These are phyloP conservation scores for Ylistrum balloti DNA, from an alignment of 1,140 invertebrate species.

Conservation along the genomic window DNA sequence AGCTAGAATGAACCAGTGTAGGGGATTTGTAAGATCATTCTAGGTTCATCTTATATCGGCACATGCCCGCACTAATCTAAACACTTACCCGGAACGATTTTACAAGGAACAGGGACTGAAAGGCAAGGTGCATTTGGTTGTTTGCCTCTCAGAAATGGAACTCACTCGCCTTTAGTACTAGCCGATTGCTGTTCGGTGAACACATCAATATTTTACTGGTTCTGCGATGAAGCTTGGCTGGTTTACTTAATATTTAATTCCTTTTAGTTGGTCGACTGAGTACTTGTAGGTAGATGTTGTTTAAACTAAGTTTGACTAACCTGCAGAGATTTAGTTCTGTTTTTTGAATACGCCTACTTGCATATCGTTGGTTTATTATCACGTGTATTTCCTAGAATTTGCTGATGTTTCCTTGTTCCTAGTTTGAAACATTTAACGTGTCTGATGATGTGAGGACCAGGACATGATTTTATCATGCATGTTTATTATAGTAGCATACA, in stretches of 20 bases:
- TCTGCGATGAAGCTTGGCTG: not conserved
- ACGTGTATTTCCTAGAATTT: conserved; percentile 1
- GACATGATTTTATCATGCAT: not conserved
- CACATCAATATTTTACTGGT: not conserved
- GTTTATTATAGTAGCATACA: conserved; percentile 21
- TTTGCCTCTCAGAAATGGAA: conserved; percentile 33
- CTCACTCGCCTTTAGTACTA: not conserved
- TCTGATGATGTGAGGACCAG: not conserved
- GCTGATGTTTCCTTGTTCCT: not conserved
- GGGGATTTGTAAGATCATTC: not conserved
- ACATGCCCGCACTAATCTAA: not conserved
- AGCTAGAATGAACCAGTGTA: not conserved
- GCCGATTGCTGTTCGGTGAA: not conserved
- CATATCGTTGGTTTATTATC: not conserved
- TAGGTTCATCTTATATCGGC: not conserved
- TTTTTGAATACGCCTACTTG: not conserved
- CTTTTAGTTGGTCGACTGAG: not conserved
- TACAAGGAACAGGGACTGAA: not conserved
- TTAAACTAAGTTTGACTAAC: not conserved
- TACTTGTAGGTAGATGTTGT: not conserved
- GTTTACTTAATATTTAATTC: conserved; percentile 36
- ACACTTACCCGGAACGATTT: not conserved
- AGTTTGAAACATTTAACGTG: not conserved
- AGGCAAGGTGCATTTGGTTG: not conserved
- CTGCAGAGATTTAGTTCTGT: not conserved